phyloP scores from a whole-genome alignment of 2,113 vertebrate species.

The Chloroceryle aenea region DNA sequence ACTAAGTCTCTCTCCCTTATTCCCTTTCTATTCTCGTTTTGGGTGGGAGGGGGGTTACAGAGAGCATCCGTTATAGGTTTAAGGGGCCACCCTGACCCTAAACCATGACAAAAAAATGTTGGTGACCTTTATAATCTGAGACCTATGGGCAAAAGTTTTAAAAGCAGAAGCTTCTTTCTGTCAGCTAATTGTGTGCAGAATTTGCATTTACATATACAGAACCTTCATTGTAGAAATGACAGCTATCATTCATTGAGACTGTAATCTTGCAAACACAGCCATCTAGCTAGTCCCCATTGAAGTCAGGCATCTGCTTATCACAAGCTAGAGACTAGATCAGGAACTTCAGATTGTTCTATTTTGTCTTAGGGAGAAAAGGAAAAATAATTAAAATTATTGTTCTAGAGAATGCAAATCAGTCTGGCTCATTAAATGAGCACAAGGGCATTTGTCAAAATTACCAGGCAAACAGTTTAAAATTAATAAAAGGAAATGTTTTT shows the following conservation, averaged over 20 bases:
- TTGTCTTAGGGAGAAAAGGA: background rate
- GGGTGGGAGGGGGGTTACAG: no score
- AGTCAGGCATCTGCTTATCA: background rate
- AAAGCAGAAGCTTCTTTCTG: background rate
- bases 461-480: background rate
- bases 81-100: no score
- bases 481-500: background rate
- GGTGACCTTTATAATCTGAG: rapidly evolving
- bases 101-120: background rate
- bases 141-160: background rate
- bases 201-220: background rate
- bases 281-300: background rate
- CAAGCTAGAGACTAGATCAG: background rate
- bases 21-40: no score
- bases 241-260: background rate
- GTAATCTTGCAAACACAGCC: background rate
- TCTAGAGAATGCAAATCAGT: slow-evolving; percentile 8
- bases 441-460: background rate
- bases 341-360: background rate
- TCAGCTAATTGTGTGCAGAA: background rate
- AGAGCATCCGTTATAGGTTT: no score
- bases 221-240: background rate
- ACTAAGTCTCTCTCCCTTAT: no score
- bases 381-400: slow-evolving; percentile 23
- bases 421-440: background rate